Evolutionary conservation across 2,888 invertebrate species (phyloP).

Genomic region (Leucania comma): DNA sequence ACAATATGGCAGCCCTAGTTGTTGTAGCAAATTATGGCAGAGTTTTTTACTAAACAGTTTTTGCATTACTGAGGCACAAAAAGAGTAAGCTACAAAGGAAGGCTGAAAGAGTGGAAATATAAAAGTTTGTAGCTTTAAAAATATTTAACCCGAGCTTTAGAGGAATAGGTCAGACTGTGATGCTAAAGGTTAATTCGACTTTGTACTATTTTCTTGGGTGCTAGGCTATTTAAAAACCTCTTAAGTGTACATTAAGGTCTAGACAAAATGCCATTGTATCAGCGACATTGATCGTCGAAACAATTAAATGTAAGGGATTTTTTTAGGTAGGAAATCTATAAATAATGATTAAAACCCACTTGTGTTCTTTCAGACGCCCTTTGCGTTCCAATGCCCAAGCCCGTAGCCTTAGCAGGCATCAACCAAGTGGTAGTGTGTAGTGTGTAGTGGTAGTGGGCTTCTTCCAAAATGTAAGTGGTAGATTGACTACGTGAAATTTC

Average conservation of each 20-base stretch:
- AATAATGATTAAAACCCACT: no score
- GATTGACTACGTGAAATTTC: no score
- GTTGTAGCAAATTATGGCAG: constrained; percentile 37
- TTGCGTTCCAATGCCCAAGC: no score
- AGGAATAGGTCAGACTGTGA: background rate
- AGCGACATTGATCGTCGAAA: background rate
- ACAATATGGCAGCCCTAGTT: constrained; percentile 26
- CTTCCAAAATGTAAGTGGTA: no score
- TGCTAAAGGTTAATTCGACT: background rate
- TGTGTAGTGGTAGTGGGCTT: no score
- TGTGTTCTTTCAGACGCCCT: no score
- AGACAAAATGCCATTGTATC: background rate
- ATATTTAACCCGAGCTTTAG: background rate
- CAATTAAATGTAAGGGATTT: background rate
- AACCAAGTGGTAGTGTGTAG: no score
- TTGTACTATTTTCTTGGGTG: background rate
- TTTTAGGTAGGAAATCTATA: no score
- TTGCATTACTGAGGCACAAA: constrained; percentile 21
- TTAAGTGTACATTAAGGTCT: background rate
- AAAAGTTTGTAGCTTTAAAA: constrained; percentile 25
- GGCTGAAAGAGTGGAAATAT: background rate
- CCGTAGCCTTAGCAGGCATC: no score
- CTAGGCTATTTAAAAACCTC: background rate
- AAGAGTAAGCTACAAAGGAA: constrained; percentile 29
- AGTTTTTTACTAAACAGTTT: constrained; percentile 12